phyloP scores from a whole-genome alignment of 2,888 invertebrate genomes.

The Leptinotarsa rubiginosa region DNA sequence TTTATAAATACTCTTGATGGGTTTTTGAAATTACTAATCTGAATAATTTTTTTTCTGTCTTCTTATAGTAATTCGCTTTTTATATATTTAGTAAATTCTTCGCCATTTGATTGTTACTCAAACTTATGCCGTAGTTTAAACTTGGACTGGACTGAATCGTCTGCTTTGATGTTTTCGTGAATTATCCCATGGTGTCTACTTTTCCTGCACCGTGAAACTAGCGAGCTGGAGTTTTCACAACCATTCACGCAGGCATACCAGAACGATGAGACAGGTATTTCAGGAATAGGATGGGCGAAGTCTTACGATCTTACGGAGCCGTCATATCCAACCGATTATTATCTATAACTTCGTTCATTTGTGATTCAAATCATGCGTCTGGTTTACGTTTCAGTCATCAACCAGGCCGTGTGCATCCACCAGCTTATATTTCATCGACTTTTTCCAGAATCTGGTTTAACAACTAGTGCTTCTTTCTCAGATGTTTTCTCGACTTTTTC shows the following conservation, averaged over 20 bases:
- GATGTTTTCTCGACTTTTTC: conserved; percentile 18
- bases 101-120: no score
- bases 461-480: conserved; percentile 23
- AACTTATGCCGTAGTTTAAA: no score
- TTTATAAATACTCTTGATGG: no score
- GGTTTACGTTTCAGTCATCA: conserved; percentile 18
- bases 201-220: no score
- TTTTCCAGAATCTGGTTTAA: conserved; percentile 28
- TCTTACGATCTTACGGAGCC: neutral
- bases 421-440: conserved; percentile 24
- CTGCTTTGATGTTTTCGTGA: no score
- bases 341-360: conserved; percentile 12
- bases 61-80: no score
- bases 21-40: no score
- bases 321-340: conserved; percentile 4
- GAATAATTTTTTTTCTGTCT: no score
- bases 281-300: conserved; percentile 1
- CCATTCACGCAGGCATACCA: neutral
- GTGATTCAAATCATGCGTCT: conserved; percentile 14
- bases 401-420: conserved; percentile 11
- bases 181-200: no score
- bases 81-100: no score
- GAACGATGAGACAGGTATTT: neutral
- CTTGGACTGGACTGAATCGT: no score
- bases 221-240: neutral